Percentiles rank a stretch among this genome's conserved stretches.
Conservation (phyloP, 1,140 invertebrate genomes). For the Pseudomyrmex concolor region DNA sequence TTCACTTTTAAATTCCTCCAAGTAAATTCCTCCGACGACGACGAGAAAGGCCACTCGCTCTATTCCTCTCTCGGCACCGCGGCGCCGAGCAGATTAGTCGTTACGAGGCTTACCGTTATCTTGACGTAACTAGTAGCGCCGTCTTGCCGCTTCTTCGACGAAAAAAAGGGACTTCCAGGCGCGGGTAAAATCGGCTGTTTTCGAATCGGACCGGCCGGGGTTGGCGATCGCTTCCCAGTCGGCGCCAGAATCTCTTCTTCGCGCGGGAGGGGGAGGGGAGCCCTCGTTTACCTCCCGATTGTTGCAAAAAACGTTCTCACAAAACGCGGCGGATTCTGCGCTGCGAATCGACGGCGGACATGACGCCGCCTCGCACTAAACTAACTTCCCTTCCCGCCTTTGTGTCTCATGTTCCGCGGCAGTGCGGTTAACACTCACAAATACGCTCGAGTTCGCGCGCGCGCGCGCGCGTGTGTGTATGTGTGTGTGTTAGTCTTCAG, state of each 20-base stretch:
- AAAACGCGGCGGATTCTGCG: constrained; percentile 11
- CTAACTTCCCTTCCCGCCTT: constrained; percentile 51
- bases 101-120: constrained; percentile 80
- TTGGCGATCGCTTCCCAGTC: constrained; percentile 5
- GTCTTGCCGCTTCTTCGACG: not conserved
- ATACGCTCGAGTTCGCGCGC: not conserved
- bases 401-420: constrained; percentile 40
- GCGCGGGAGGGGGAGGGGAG: not conserved
- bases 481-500: not conserved
- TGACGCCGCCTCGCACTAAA: constrained; percentile 35
- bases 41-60: constrained; percentile 23
- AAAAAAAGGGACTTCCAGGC: not conserved
- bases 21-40: constrained; percentile 63
- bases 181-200: not conserved
- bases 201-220: constrained; percentile 21
- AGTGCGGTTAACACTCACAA: constrained; percentile 20
- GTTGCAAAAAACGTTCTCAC: not conserved
- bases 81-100: constrained; percentile 79
- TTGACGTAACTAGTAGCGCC: constrained; percentile 74
- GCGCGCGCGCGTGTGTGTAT: no score
- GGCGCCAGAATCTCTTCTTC: not conserved
- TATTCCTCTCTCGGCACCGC: constrained; percentile 42
- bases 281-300: not conserved
- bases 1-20: constrained; percentile 84
- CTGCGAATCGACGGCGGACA: constrained; percentile 53